Base-by-base conservation (phyloP, 2,888 invertebrate species). In the Callosobruchus maculatus region DNA sequence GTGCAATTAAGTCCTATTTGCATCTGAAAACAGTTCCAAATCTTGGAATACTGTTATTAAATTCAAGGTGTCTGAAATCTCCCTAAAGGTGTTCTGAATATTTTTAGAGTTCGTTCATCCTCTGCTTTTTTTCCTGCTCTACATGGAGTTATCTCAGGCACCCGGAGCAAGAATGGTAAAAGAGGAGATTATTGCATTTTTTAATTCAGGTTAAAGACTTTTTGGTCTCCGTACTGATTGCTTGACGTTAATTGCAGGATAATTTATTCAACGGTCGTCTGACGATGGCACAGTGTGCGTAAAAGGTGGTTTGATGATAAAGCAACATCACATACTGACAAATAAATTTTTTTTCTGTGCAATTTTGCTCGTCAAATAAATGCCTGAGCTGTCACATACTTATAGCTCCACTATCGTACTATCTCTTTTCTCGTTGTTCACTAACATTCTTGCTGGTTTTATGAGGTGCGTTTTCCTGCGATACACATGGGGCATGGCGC, bases 11-110 rank as follows among this genome's bases (percentile, higher is more conserved):
- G 49, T 49, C 13, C 13, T 49, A 49, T 49, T 49, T 49, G 49
- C 49, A 49, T 49, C 49, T 49, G 13, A 49, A 49, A 49, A 49
- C 49, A 49, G 49, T 49, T 49, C 1, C 13, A 18, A 49, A 7
- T 18, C 49, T 49, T 18, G 18, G 49, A 49, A 49, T 49, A 18
- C 70, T 74, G 74, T 75, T 71, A 75, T 75, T 75, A 75, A 72
- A 72, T 67, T 31, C 71, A 74, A 75, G 75, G 74, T 75, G 75
- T 75, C 72, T 72, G 70, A 70, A 72, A 69, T 71, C 68, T 72
- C 71, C 74, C 74, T 70, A 22, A 67, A 70, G 73, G 30, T 26
- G 67, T 68, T 22, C 22, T 70, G 22, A 26, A 73, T 73, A 66
- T 67, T 22, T n/a, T 66, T 20, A 26, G 49, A 49, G 49, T 49